Conservation (phyloP, 2,113 vertebrate species). For the Synodontis membranacea region DNA sequence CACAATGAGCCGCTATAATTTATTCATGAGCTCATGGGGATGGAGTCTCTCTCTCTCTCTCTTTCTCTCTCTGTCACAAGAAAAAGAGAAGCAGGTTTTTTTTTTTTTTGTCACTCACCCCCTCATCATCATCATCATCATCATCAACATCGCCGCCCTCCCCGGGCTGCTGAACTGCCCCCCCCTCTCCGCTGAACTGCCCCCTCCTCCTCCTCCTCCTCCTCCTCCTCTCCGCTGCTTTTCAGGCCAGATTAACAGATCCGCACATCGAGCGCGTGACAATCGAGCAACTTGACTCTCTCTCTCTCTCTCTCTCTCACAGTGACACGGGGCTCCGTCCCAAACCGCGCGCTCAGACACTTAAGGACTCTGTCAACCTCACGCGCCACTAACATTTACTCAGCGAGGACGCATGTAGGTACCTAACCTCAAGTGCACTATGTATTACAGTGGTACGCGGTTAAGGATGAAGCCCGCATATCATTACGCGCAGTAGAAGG, state of each 20-base stretch:
- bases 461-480: background rate
- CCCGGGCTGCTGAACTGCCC: slow-evolving; percentile 63
- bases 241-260: slow-evolving; percentile 67
- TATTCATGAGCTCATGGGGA: slow-evolving; percentile 78
- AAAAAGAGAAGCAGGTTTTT: slow-evolving; percentile 38
- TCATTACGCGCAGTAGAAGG: too few species aligned
- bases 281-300: background rate
- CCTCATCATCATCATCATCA: slow-evolving; percentile 48
- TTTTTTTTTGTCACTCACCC: slow-evolving; percentile 63
- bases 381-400: background rate
- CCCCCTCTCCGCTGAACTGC: slow-evolving; percentile 63
- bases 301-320: background rate
- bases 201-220: too few species aligned
- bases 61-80: slow-evolving; percentile 35
- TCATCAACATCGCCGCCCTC: slow-evolving; percentile 51
- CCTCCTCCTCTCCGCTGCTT: too few species aligned
- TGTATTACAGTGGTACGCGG: background rate
- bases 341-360: background rate
- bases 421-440: background rate
- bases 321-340: background rate
- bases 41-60: slow-evolving; percentile 59
- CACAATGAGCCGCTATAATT: slow-evolving; percentile 72
- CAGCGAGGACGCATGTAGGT: background rate
- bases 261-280: slow-evolving; percentile 41
- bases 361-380: background rate